Percentiles rank a stretch among this genome's conserved stretches.
phyloP scores from a whole-genome alignment of 2,113 vertebrate species.

The Eclectus roratus region DNA sequence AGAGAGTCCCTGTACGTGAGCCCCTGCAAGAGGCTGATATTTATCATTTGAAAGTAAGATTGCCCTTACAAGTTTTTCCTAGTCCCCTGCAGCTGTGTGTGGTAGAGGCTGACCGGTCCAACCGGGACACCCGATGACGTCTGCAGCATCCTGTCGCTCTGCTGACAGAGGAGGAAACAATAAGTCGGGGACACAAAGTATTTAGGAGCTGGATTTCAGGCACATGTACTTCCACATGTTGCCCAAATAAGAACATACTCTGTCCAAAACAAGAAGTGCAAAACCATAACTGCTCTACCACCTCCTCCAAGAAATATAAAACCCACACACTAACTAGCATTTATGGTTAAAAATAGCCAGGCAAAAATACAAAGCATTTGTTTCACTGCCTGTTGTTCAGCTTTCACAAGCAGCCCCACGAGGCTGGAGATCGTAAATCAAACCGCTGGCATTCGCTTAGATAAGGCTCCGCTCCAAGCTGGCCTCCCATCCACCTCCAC shows the following conservation, averaged over 20 bases:
- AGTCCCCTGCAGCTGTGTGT: not conserved
- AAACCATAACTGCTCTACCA: not conserved
- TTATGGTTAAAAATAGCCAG: slow-evolving; percentile 47
- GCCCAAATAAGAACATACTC: not conserved
- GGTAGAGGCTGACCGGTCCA: not conserved
- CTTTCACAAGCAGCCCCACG: not conserved
- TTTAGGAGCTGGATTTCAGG: not conserved
- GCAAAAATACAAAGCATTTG: not conserved
- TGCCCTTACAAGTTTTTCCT: not conserved
- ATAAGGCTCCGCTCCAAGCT: not conserved
- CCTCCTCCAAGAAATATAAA: slow-evolving; percentile 22
- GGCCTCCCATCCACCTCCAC: not conserved
- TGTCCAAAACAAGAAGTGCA: slow-evolving; percentile 9
- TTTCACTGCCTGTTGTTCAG: slow-evolving; percentile 37
- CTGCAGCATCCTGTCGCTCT: slow-evolving; percentile 32
- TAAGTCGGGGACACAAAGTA: not conserved
- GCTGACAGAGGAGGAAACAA: slow-evolving; percentile 50
- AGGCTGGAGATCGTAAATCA: not conserved
- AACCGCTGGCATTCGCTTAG: slow-evolving; percentile 41
- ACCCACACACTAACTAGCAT: not conserved
- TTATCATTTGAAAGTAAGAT: not conserved
- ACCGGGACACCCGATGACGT: not conserved
- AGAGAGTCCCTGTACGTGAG: not conserved
- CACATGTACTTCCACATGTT: not conserved
- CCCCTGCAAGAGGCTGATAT: not conserved